Percentiles rank a stretch among this genome's conserved stretches.
phyloP scores from a whole-genome alignment of 1,140 invertebrate species.

The Bilobella aurantiaca region DNA sequence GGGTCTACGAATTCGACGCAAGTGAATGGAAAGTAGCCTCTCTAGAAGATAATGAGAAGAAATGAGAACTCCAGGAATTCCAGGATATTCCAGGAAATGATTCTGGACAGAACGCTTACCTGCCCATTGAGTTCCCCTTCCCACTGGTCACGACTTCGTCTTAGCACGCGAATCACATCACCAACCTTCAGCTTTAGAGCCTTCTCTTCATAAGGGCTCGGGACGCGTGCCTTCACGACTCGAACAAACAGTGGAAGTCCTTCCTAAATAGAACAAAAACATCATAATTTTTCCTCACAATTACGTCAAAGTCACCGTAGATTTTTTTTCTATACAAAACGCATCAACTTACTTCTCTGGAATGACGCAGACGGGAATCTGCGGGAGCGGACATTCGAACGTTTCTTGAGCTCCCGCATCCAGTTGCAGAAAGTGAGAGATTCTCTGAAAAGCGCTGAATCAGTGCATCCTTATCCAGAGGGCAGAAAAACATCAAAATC shows the following conservation, averaged over 20 bases:
- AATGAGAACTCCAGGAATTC: background rate
- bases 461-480: background rate
- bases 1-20: conserved; percentile 14
- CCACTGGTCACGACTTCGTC: conserved; percentile 11
- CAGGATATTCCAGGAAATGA: background rate
- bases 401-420: background rate
- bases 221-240: conserved; percentile 18
- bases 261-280: conserved; percentile 4
- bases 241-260: conserved; percentile 10
- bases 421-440: background rate
- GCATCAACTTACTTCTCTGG: background rate
- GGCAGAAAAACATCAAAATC: background rate
- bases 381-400: conserved; percentile 13
- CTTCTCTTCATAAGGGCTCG: conserved; percentile 15
- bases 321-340: no score
- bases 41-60: background rate
- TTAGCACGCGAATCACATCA: conserved; percentile 22
- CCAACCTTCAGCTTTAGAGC: conserved; percentile 18
- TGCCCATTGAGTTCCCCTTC: conserved; percentile 25
- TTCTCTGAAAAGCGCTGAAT: conserved; percentile 11
- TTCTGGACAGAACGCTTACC: conserved; percentile 5
- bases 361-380: background rate
- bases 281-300: no score
- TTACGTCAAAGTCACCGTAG: no score
- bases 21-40: conserved; percentile 19